These are phyloP conservation scores for Indicator maculatus DNA, from an alignment of 2,113 vertebrate species.

Conservation along the genomic window DNA sequence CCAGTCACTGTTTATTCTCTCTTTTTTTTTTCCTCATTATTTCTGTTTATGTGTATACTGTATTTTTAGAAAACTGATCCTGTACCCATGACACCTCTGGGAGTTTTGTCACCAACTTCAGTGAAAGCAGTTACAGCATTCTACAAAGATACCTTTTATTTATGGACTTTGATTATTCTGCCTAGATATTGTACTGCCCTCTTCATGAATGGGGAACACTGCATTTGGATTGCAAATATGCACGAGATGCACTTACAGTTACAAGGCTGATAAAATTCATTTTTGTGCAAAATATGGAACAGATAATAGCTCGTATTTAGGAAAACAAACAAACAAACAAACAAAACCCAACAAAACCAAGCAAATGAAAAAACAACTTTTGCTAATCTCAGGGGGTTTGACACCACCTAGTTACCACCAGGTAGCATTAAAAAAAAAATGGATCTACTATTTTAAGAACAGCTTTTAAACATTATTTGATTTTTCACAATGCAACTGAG, in stretches of 20 bases:
- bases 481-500: background rate
- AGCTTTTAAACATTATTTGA: background rate
- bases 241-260: background rate
- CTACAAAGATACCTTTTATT: background rate
- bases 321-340: background rate
- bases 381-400: background rate
- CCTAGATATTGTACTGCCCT: rapidly evolving
- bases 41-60: background rate
- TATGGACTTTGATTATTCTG: background rate
- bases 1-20: background rate
- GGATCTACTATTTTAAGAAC: background rate
- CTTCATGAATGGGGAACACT: background rate
- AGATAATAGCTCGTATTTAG: background rate
- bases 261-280: background rate
- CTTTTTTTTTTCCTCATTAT: background rate
- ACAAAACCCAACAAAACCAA: too few species aligned
- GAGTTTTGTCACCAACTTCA: background rate
- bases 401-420: background rate
- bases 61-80: background rate
- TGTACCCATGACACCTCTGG: background rate
- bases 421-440: background rate
- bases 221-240: background rate
- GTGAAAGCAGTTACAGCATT: background rate
- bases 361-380: too few species aligned
- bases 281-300: background rate